Base-by-base conservation (phyloP, 1,140 invertebrate genomes). In the Protaetia brevitarsis region DNA sequence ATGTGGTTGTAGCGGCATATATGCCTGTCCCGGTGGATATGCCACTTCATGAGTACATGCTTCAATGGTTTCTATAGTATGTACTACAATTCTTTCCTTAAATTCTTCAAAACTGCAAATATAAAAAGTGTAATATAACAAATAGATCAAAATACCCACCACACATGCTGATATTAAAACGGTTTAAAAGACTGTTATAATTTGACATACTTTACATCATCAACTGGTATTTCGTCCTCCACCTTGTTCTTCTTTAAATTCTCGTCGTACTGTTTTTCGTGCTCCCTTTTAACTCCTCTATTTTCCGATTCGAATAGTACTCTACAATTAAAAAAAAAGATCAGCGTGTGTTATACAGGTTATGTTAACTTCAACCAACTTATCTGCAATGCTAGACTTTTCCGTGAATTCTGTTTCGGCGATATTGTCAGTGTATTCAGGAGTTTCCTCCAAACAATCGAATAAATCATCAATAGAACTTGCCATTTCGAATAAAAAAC, bases 21-120 rank as follows among this genome's bases (percentile, higher is more conserved):
- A 98, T 65, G 91, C 88, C 66, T 91, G 85, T 72, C 90, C 88
- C 21, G 91, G 91, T 59, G 96, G 95, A 59, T 94, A 84, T 23
- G 95, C 95, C 31, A 97, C 93, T 81, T 97, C 95, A 81, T 98
- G 95, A 29, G 89, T 90, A 80, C 94, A 97, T 2, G 91, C 89
- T 74, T 94, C 93, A 13, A 93, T 84, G 6, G 94, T 91, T 69
- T 97, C 93, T 66, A 97, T 86, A 10, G 88, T 89, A 77, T 96
- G 92, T 31, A 97, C 87, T 67, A 90, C 86, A 67, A 97, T 92
- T 68, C 90, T 82, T 19, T 81, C 82, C 57, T 81, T 80, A 56
- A 86, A 79, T 68, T 86, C 82, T 66, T 88, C 83, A 69, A 88
- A 75, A 69, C 86, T 88, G 72, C 66, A 82, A 77, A 28, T 3